Percentiles rank a stretch among this genome's conserved stretches.
phyloP scores from a whole-genome alignment of 2,888 invertebrate genomes.

The Cantharis rustica region DNA sequence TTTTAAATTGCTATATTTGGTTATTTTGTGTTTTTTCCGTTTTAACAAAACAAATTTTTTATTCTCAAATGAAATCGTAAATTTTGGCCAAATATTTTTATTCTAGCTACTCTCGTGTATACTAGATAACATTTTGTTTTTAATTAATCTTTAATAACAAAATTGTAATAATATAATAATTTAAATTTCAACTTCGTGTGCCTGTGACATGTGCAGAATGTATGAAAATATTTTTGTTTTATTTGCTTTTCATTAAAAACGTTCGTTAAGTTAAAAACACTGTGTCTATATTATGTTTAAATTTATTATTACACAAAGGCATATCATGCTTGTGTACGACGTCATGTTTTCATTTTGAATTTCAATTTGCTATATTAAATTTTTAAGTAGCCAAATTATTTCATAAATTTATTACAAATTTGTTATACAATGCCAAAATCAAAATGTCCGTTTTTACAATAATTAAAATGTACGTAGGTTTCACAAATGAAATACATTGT shows the following conservation, averaged over 20 bases:
- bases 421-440: neutral
- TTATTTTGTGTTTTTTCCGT: neutral
- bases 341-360: conserved; percentile 6
- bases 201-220: conserved; percentile 16
- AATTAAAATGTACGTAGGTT: too few relatives aligned
- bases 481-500: too few relatives aligned
- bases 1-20: neutral
- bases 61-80: neutral
- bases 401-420: neutral
- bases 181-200: conserved; percentile 10
- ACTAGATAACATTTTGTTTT: neutral
- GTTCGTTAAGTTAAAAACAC: conserved; percentile 7
- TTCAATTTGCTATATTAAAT: conserved; percentile 8
- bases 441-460: neutral
- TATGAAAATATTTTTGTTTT: conserved; percentile 7
- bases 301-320: conserved; percentile 5
- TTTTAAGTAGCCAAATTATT: neutral
- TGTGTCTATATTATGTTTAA: neutral
- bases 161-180: neutral
- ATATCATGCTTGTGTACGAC: conserved; percentile 4
- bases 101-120: neutral
- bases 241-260: conserved; percentile 22
- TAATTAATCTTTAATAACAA: neutral
- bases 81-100: neutral
- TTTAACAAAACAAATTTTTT: neutral